phyloP scores from a whole-genome alignment of 2,797 vertebrate genomes.

The Eidolon dupreanum region DNA sequence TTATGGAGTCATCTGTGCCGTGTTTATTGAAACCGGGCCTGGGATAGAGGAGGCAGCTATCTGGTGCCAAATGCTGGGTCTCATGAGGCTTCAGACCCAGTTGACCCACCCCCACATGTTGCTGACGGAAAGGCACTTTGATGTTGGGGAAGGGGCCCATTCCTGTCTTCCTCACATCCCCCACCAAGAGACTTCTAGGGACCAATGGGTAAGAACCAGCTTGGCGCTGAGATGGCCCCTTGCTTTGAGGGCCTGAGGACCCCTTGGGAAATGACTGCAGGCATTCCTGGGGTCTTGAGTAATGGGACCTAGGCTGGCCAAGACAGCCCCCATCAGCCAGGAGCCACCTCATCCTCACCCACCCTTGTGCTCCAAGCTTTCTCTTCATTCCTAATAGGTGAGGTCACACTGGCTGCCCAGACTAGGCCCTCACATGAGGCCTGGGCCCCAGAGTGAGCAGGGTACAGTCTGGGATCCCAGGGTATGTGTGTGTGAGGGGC shows the following conservation, averaged over 20 bases:
- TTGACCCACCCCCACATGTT: background rate
- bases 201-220: slow-evolving; percentile 9
- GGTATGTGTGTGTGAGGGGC: background rate
- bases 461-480: background rate
- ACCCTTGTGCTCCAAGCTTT: slow-evolving; percentile 57
- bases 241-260: slow-evolving; percentile 35
- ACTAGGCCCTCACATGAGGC: background rate
- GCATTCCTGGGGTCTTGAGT: slow-evolving; percentile 76
- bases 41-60: slow-evolving; percentile 36
- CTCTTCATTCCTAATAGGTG: slow-evolving; percentile 71
- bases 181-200: background rate
- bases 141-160: background rate
- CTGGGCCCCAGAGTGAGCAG: background rate
- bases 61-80: slow-evolving; percentile 48
- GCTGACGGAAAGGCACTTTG: background rate
- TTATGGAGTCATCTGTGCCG: slow-evolving; percentile 58
- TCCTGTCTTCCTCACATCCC: background rate
- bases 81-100: background rate
- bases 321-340: slow-evolving; percentile 69
- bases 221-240: background rate
- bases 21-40: slow-evolving; percentile 65
- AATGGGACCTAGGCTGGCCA: slow-evolving; percentile 59
- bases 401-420: slow-evolving; percentile 54
- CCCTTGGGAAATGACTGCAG: slow-evolving; percentile 70
- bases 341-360: slow-evolving; percentile 73